Evolutionary conservation across 2,797 vertebrate species (phyloP).

Genomic region (Gymnodraco acuticeps): DNA sequence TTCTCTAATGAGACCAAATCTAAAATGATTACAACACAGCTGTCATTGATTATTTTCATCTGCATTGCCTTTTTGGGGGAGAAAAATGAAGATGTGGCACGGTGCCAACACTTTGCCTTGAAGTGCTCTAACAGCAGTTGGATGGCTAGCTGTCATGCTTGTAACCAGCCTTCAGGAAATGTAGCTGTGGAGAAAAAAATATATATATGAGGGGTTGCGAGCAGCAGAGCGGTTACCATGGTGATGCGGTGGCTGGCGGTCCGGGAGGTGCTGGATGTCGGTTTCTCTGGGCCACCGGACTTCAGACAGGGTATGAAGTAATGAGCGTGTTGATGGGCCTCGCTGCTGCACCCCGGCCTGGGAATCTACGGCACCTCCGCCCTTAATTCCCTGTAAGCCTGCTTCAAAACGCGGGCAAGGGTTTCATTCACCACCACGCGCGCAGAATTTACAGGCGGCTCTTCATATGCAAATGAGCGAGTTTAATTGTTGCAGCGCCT

Average conservation of each 20-base stretch:
- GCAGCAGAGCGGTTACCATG: constrained; percentile 77
- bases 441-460: constrained; percentile 49
- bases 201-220: constrained; percentile 53
- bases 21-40: constrained; percentile 59
- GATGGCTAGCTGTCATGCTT: constrained; percentile 58
- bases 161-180: constrained; percentile 60
- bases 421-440: constrained; percentile 15
- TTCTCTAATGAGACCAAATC: constrained; percentile 69
- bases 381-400: constrained; percentile 7
- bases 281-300: constrained; percentile 64
- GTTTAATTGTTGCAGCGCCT: constrained; percentile 75
- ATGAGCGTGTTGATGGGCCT: constrained; percentile 54
- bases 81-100: constrained; percentile 8
- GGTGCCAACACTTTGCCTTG: constrained; percentile 45
- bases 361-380: constrained; percentile 18
- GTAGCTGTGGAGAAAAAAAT: constrained; percentile 31
- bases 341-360: not conserved
- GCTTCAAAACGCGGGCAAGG: constrained; percentile 19
- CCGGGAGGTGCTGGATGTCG: constrained; percentile 56
- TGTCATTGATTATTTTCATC: constrained; percentile 47
- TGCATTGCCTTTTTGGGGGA: not conserved
- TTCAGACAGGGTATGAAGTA: constrained; percentile 49
- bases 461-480: constrained; percentile 73
- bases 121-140: constrained; percentile 49
- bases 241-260: constrained; percentile 65